A percentile compares a stretch with the other conserved stretches of the same genome.
These are phyloP conservation scores for Hypomecis punctinalis DNA, from an alignment of 2,888 invertebrate species.

Conservation along the genomic window DNA sequence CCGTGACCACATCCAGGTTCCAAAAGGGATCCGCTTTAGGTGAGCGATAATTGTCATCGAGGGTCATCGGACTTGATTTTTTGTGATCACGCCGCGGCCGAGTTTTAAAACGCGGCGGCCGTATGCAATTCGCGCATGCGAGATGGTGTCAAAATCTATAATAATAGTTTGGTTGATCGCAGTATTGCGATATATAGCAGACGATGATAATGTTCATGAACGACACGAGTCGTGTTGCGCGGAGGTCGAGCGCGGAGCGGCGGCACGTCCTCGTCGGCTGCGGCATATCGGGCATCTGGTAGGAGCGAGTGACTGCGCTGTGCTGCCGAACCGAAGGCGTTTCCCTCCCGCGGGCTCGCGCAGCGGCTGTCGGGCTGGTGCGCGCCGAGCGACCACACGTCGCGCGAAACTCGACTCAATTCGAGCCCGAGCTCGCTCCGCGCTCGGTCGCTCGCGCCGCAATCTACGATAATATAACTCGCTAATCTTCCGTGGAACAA, in stretches of 20 bases:
- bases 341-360: conserved; percentile 76
- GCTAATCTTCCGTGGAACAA: conserved; percentile 71
- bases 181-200: conserved; percentile 62
- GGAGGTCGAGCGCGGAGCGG: conserved; percentile 50
- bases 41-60: conserved; percentile 59
- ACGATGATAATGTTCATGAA: conserved; percentile 54
- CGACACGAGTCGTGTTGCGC: conserved; percentile 57
- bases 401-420: conserved; percentile 43
- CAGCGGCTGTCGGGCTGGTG: conserved; percentile 68
- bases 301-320: conserved; percentile 21
- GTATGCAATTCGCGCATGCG: conserved; percentile 84
- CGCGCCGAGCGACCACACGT: conserved; percentile 76
- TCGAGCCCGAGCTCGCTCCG: conserved; percentile 50
- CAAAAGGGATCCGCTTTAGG: conserved; percentile 48
- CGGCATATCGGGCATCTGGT: conserved; percentile 71
- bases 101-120: conserved; percentile 83
- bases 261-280: conserved; percentile 60
- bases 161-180: conserved; percentile 78
- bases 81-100: conserved; percentile 78
- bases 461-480: conserved; percentile 72
- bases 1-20: conserved; percentile 56
- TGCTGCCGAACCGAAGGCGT: conserved; percentile 67
- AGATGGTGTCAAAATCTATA: conserved; percentile 84
- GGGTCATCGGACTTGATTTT: conserved; percentile 77
- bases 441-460: conserved; percentile 54